Evolutionary conservation across 2,113 vertebrate species (phyloP).

Genomic region (Argyrosomus japonicus): DNA sequence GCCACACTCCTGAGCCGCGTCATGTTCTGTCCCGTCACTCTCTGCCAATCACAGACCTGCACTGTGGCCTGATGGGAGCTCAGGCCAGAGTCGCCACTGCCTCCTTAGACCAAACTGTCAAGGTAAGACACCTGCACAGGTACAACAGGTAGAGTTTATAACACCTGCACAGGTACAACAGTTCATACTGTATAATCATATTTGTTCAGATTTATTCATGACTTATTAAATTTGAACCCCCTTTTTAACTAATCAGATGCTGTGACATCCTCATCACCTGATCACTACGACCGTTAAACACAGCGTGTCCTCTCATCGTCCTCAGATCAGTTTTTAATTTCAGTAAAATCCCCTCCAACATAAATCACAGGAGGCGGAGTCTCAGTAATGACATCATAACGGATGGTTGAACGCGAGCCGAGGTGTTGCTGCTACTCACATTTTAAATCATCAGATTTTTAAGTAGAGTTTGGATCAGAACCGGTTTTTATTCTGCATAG

Average conservation of each 20-base stretch:
- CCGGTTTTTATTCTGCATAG: slow-evolving; percentile 12
- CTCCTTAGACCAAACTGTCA: slow-evolving; percentile 95
- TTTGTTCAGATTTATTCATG: too few relatives aligned
- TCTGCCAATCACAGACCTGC: slow-evolving; percentile 95
- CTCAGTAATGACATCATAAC: slow-evolving; percentile 12
- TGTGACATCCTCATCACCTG: neutral
- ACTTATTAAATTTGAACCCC: neutral
- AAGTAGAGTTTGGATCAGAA: slow-evolving; percentile 35
- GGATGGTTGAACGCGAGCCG: slow-evolving; percentile 6
- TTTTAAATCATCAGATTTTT: slow-evolving; percentile 33
- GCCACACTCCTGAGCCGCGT: slow-evolving; percentile 87
- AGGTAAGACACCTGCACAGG: slow-evolving; percentile 82
- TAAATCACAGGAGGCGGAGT: slow-evolving; percentile 33
- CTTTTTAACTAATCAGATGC: slow-evolving; percentile 1
- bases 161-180: neutral
- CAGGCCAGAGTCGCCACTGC: slow-evolving; percentile 90
- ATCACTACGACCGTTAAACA: neutral
- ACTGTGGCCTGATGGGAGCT: slow-evolving; percentile 93
- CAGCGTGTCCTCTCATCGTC: neutral
- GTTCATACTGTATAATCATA: too few relatives aligned
- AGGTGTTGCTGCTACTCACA: neutral
- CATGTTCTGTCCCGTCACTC: slow-evolving; percentile 93
- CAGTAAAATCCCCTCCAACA: slow-evolving; percentile 26
- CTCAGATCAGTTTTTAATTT: slow-evolving; percentile 44
- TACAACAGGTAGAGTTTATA: too few relatives aligned